Conservation (phyloP, 2,797 vertebrate genomes). For the Pangasius krempfi region DNA sequence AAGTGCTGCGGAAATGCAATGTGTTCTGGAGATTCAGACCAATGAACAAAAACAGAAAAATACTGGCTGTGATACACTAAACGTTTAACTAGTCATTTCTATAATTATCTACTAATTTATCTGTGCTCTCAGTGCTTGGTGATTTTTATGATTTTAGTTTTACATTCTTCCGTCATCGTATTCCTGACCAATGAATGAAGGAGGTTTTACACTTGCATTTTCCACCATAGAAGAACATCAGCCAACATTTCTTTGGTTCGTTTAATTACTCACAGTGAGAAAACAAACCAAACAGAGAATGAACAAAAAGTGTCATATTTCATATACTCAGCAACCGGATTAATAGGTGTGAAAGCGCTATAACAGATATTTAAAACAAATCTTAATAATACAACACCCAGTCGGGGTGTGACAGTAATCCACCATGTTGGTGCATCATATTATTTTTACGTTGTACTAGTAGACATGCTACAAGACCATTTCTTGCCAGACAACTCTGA, state of each 20-base stretch:
- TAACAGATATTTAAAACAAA: background rate
- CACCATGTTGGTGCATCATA: background rate
- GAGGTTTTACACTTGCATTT: background rate
- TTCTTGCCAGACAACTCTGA: no score
- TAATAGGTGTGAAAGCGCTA: background rate
- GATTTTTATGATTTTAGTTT: background rate
- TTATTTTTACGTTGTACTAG: background rate
- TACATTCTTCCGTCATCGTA: background rate
- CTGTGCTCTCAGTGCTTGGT: background rate
- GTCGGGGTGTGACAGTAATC: background rate
- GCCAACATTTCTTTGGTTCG: no score
- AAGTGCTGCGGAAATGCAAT: background rate
- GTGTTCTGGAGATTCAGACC: background rate
- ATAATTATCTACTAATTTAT: background rate
- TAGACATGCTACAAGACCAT: background rate
- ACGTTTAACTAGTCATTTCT: background rate
- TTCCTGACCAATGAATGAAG: no score
- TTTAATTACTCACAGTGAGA: background rate
- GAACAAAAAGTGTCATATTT: background rate
- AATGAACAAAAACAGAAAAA: background rate
- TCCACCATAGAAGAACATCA: background rate
- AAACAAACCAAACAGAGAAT: background rate
- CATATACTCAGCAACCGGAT: background rate
- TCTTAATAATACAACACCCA: background rate
- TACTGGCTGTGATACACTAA: background rate